A percentile compares a stretch with the other conserved stretches of the same genome.
These are phyloP conservation scores for Eleutherodactylus coqui DNA, from an alignment of 2,797 vertebrate species.

Conservation along the genomic window DNA sequence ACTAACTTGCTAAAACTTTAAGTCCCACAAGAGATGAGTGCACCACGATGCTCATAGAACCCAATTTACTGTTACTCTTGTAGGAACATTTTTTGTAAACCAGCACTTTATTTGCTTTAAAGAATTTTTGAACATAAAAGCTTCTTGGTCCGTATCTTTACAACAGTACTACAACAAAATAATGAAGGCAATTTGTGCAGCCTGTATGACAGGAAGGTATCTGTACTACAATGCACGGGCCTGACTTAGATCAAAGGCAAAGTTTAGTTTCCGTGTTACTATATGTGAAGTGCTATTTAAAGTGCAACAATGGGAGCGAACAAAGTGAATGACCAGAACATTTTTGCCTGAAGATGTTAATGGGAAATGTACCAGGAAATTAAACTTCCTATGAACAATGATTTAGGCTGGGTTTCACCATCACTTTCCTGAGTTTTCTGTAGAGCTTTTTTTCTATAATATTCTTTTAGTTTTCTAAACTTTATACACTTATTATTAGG, in stretches of 20 bases:
- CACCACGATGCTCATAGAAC: neutral
- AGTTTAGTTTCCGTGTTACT: constrained; percentile 14
- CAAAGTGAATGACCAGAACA: neutral
- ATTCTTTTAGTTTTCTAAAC: neutral
- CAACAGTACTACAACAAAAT: constrained; percentile 9
- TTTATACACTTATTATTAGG: no score
- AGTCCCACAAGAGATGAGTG: neutral
- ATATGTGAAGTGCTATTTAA: constrained; percentile 1
- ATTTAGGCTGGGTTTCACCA: neutral
- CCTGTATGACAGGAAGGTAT: neutral
- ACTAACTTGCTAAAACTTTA: neutral
- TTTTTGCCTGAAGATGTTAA: neutral
- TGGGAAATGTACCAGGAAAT: neutral
- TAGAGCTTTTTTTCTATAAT: neutral
- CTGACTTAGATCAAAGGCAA: constrained; percentile 21
- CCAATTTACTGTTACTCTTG: neutral
- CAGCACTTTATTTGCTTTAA: constrained; percentile 7
- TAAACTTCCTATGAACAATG: neutral
- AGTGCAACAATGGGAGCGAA: neutral
- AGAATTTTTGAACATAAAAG: constrained; percentile 13
- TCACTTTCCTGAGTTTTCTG: neutral
- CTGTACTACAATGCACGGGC: neutral
- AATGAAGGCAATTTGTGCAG: constrained; percentile 39
- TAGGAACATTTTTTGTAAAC: neutral
- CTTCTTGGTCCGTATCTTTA: constrained; percentile 23